Evolutionary conservation across 2,888 invertebrate genomes (phyloP), one percentile per base, ranked within the genome.

Genomic region (Drosophila meridiana): DNA sequence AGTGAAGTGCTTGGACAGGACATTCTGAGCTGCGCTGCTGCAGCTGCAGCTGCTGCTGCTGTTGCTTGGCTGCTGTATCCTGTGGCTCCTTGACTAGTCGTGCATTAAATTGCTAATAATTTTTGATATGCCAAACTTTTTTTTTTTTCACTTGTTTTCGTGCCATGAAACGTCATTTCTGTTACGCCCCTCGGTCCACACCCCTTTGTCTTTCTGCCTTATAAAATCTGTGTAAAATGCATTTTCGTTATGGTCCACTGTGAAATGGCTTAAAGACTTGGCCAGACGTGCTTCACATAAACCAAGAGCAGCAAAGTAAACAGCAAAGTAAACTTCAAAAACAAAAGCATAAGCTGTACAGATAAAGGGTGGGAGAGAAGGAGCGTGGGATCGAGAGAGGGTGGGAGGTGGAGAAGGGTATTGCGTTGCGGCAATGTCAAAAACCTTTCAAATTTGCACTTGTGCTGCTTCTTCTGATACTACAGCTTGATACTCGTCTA

Each of bases 91-190:
- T 78, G 84, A 72, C 89, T 89, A 87, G 84, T 89, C 89, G 87
- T 89, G 85, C 85, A 85, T 89, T 89, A 89, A 89, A 85, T 85
- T 89, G 85, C 87, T 85, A 89, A 85, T 85, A 87, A 87, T 84
- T 85, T 85, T 85, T 85, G 89, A 89, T 85, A 83, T 71, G 71
- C 70, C 75, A 73, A 87, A 87, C 73, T 81, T 89, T 30, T 38
- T 55, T 36, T 13, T 47, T 28, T 28, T 47, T 32, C 50, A 50
- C 50, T 50, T 89, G 82, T 78, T 71, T 76, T 80, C 59, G 42
- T 80, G 43, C 56, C 45, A 76, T 45, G 67, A 64, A 63, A 62
- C 40, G 50, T 55, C 32, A 47, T 47, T 67, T 36, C 28, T 38
- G 56, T 3, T 30, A 14, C 36, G 53, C 53, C 53, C 56, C 48